Evolutionary conservation across 1,140 invertebrate genomes (phyloP).

Genomic region (Odontomachus brunneus): DNA sequence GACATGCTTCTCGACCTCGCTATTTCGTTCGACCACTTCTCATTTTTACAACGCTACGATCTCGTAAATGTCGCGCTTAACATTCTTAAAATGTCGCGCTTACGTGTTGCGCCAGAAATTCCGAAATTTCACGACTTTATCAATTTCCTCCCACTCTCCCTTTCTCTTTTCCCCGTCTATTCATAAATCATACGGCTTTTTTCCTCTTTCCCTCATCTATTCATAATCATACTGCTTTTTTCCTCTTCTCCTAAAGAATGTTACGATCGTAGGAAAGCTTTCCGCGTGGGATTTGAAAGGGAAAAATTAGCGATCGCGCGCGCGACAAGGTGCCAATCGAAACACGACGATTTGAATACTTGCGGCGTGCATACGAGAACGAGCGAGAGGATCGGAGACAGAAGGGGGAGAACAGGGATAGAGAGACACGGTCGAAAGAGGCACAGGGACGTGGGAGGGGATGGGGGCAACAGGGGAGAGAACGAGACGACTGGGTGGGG

Average conservation of each 20-base stretch:
- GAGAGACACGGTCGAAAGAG: slow-evolving; percentile 52
- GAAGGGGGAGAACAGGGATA: slow-evolving; percentile 22
- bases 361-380: neutral
- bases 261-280: neutral
- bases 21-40: slow-evolving; percentile 7
- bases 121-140: neutral
- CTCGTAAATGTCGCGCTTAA: no score
- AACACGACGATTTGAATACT: neutral
- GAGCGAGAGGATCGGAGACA: slow-evolving; percentile 29
- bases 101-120: neutral
- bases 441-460: slow-evolving; percentile 8
- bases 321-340: no score
- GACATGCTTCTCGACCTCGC: slow-evolving; percentile 35
- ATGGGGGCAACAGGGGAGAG: slow-evolving; percentile 55
- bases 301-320: neutral
- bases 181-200: neutral
- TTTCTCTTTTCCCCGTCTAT: neutral
- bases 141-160: no score
- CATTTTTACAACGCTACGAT: slow-evolving; percentile 12
- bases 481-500: slow-evolving; percentile 80
- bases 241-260: neutral
- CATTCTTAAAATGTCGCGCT: neutral
- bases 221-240: neutral
- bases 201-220: neutral
- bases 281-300: neutral